Conservation (phyloP, 2,888 invertebrate species). For the Tetanocera ferruginea region DNA sequence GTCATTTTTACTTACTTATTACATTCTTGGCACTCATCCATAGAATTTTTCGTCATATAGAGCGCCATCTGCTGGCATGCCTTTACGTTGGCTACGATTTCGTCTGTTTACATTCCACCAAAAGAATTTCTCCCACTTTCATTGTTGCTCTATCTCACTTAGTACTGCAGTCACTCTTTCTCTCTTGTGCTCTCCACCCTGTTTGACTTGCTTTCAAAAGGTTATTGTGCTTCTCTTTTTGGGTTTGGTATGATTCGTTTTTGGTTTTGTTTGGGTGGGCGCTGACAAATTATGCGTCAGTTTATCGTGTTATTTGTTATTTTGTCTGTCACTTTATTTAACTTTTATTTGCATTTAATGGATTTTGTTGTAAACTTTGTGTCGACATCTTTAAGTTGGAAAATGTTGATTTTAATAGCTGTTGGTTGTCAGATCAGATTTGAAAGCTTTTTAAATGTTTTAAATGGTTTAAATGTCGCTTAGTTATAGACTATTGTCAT, state of each 20-base stretch:
- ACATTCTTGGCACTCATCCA: conserved; percentile 8
- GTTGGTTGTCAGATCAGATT: too few relatives aligned
- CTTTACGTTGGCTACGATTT: not conserved
- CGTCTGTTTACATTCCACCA: not conserved
- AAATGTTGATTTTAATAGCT: too few relatives aligned
- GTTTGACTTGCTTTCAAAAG: too few relatives aligned
- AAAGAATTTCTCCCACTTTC: not conserved
- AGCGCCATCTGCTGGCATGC: conserved; percentile 11
- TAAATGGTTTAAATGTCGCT: too few relatives aligned
- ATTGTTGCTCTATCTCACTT: not conserved
- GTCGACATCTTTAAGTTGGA: too few relatives aligned
- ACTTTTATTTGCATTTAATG: too few relatives aligned
- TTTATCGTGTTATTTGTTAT: conserved; percentile 7
- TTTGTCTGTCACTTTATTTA: not conserved
- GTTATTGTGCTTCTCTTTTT: too few relatives aligned
- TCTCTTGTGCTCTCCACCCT: not conserved
- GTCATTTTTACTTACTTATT: not conserved
- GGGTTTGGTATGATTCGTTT: too few relatives aligned
- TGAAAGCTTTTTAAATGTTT: too few relatives aligned
- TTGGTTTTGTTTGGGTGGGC: not conserved
- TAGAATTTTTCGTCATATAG: conserved; percentile 3
- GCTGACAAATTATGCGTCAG: conserved; percentile 15
- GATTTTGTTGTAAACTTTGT: too few relatives aligned
- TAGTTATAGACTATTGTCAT: too few relatives aligned
- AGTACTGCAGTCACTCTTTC: not conserved